Evolutionary conservation across 2,888 invertebrate genomes (phyloP).

Genomic region (Caenorhabditis sp.): DNA sequence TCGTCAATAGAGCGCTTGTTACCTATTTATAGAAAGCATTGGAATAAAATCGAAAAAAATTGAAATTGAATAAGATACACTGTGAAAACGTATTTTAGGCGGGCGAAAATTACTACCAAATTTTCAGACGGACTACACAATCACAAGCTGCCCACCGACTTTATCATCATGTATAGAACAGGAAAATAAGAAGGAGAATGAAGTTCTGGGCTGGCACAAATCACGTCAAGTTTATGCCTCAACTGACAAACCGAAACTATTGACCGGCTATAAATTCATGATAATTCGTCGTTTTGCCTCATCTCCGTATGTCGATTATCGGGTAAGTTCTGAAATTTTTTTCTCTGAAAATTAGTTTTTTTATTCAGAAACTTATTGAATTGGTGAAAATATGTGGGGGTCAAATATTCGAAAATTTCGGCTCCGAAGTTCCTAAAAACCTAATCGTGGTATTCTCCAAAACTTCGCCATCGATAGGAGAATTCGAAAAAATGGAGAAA

Average conservation of each 20-base stretch:
- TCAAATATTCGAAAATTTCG: constrained; percentile 18
- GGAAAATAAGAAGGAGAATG: no score
- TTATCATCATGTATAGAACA: neutral
- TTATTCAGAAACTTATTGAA: constrained; percentile 32
- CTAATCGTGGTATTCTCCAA: constrained; percentile 34
- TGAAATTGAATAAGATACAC: no score
- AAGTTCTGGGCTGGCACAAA: constrained; percentile 12
- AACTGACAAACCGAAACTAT: constrained; percentile 12
- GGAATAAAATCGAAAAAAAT: no score
- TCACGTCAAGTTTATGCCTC: constrained; percentile 7
- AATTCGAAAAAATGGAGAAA: constrained; percentile 14
- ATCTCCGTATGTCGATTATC: constrained; percentile 27
- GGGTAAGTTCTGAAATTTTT: constrained; percentile 4
- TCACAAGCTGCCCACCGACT: constrained; percentile 3
- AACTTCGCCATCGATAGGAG: constrained; percentile 23
- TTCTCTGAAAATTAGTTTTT: neutral
- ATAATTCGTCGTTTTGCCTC: constrained; percentile 23
- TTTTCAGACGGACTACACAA: constrained; percentile 30
- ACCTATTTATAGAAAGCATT: no score
- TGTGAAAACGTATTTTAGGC: no score
- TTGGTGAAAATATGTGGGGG: constrained; percentile 36
- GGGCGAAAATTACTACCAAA: no score
- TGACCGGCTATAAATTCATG: constrained; percentile 25
- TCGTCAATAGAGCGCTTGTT: no score
- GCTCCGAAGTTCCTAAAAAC: constrained; percentile 18